Evolutionary conservation across 1,140 invertebrate genomes (phyloP).

Genomic region (Apolygus lucorum): DNA sequence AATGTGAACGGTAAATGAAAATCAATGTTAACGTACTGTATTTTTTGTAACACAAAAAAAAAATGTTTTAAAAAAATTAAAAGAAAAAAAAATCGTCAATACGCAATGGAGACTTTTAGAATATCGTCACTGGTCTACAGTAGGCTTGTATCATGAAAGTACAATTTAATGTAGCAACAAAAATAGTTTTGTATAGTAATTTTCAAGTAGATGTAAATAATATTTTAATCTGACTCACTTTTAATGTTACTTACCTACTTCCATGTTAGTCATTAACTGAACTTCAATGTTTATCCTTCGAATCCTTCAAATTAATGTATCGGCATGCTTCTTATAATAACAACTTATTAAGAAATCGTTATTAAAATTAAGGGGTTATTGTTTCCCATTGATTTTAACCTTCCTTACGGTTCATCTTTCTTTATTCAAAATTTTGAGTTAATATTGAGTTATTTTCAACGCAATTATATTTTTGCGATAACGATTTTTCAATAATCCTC

Average conservation of each 20-base stretch:
- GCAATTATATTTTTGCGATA: neutral
- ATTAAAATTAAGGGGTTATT: neutral
- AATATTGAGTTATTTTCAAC: neutral
- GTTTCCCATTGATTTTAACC: neutral
- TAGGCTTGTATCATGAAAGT: constrained; percentile 3
- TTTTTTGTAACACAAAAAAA: neutral
- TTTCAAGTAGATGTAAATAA: neutral
- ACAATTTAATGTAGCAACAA: neutral
- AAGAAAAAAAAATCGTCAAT: neutral
- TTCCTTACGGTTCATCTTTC: neutral
- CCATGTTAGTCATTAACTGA: neutral
- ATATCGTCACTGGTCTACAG: neutral
- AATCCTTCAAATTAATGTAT: neutral
- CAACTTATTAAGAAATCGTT: neutral
- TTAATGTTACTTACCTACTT: constrained; percentile 4
- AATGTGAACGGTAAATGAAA: neutral
- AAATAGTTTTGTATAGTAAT: neutral
- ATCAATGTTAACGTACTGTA: neutral
- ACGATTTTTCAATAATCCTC: too few species aligned
- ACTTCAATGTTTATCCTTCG: neutral
- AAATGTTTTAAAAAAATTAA: neutral
- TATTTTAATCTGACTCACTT: constrained; percentile 5
- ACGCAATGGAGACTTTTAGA: neutral
- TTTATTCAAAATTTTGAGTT: neutral
- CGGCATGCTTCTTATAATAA: neutral